Base-by-base conservation (phyloP, 2,797 vertebrate species). In the Scarus forsteni region DNA sequence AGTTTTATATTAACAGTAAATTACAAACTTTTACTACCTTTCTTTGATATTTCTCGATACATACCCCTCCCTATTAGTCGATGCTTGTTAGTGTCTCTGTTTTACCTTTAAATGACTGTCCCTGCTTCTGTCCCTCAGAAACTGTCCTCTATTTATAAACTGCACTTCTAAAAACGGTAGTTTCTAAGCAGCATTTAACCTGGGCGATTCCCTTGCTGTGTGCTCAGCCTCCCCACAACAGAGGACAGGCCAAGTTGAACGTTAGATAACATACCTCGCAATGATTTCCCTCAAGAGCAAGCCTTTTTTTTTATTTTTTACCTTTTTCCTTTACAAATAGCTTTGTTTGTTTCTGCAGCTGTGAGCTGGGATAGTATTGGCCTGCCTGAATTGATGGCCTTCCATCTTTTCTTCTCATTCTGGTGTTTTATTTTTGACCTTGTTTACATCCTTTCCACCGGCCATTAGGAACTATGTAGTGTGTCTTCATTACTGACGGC, bases 401-500 rank as follows among this genome's bases (percentile, higher is more conserved):
- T 55, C 57, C 72, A 53, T 74, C 39, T 73, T 79, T 79, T 54
- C 39, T 12, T 75, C 39, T 60, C 67, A 51, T 63, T 53, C 13
- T 52, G 65, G 75, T 62, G 59, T 27, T 51, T 66, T 80, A 72
- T 44, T 77, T 73, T 63, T 83, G 82, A 90, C 86, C 86, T 90
- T 90, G 81, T 91, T 88, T 89, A 83, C 73, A 81, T 79, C 60
- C 61, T 48, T 67, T 77, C 73, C 73, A 71, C 68, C 70, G 73
- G 75, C 65, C 75, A 79, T 87, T 82, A 81, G 60, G 53, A 71
- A 48, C 68, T 50, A 63, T 73, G 77, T 44, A 81, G 66, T 83
- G 81, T 79, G 78, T 88, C 78, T 89, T 87, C 79, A 85, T 90
- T 85, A 86, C 75, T 70, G 77, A 69, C 62, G 54, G 83, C 77